Evolutionary conservation across 2,888 invertebrate genomes (phyloP).

Genomic region (Gymnocheta viridis): DNA sequence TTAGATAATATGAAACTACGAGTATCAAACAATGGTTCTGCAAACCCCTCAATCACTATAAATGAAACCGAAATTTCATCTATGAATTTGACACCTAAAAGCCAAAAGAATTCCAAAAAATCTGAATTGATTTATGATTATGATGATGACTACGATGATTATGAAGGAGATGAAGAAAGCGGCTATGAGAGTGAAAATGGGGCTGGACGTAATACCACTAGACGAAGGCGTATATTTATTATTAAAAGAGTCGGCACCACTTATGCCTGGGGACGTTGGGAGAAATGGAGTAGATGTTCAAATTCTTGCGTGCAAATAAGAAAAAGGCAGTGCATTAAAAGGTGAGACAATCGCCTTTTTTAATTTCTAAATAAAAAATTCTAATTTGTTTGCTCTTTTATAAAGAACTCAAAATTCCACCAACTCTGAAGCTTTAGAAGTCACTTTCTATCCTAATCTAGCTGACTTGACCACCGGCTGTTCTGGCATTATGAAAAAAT

Average conservation of each 20-base stretch:
- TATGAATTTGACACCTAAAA: background rate
- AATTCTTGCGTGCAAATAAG: slow-evolving; percentile 89
- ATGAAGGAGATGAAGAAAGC: slow-evolving; percentile 73
- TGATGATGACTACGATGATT: slow-evolving; percentile 66
- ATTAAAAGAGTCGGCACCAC: slow-evolving; percentile 73
- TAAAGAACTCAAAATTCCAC: slow-evolving; percentile 72
- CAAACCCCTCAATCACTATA: background rate
- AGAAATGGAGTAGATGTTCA: slow-evolving; percentile 89
- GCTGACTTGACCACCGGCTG: slow-evolving; percentile 83
- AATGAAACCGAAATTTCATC: background rate
- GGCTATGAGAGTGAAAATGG: slow-evolving; percentile 68
- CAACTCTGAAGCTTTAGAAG: slow-evolving; percentile 64
- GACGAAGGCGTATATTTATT: slow-evolving; percentile 52
- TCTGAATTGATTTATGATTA: slow-evolving; percentile 22
- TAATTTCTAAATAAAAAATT: background rate
- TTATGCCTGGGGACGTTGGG: slow-evolving; percentile 87
- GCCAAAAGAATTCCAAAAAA: slow-evolving; percentile 16
- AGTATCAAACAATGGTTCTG: background rate
- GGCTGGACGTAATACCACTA: slow-evolving; percentile 50
- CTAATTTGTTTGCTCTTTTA: background rate
- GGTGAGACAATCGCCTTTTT: slow-evolving; percentile 73
- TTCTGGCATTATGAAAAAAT: slow-evolving; percentile 88
- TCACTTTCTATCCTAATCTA: slow-evolving; percentile 73
- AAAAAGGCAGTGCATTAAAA: slow-evolving; percentile 86
- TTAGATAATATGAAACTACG: background rate